phyloP scores from a whole-genome alignment of 1,140 invertebrate genomes.

The Prorops nasuta region DNA sequence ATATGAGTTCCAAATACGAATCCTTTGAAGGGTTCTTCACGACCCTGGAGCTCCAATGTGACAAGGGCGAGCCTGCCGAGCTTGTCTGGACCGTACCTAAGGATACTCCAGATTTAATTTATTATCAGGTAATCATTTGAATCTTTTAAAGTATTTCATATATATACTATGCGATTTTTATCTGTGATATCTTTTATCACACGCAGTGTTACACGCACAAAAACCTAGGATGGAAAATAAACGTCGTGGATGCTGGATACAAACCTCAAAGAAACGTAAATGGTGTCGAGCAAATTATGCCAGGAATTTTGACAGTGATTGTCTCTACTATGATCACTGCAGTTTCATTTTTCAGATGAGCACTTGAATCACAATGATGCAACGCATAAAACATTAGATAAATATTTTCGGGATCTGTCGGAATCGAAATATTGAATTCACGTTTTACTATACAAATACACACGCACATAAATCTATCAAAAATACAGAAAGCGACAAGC shows the following conservation, averaged over 20 bases:
- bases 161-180: background rate
- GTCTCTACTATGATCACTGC: constrained; percentile 17
- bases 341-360: constrained; percentile 37
- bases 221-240: constrained; percentile 91
- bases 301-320: constrained; percentile 25
- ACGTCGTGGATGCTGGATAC: constrained; percentile 74
- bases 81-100: constrained; percentile 80
- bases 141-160: background rate
- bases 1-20: constrained; percentile 63
- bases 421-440: constrained; percentile 53
- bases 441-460: too few species aligned
- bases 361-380: too few species aligned
- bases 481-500: too few species aligned
- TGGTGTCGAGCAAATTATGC: constrained; percentile 6
- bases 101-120: constrained; percentile 77
- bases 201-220: constrained; percentile 88
- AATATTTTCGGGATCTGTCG: constrained; percentile 54
- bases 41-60: constrained; percentile 74
- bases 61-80: constrained; percentile 68
- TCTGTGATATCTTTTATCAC: constrained; percentile 4
- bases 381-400: constrained; percentile 45
- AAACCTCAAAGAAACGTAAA: constrained; percentile 27
- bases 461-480: constrained; percentile 21
- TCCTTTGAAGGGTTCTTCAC: constrained; percentile 76
- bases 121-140: constrained; percentile 74